A percentile compares a stretch with the other conserved stretches of the same genome.
phyloP scores from a whole-genome alignment of 2,113 vertebrate genomes.

The Bos indicus region DNA sequence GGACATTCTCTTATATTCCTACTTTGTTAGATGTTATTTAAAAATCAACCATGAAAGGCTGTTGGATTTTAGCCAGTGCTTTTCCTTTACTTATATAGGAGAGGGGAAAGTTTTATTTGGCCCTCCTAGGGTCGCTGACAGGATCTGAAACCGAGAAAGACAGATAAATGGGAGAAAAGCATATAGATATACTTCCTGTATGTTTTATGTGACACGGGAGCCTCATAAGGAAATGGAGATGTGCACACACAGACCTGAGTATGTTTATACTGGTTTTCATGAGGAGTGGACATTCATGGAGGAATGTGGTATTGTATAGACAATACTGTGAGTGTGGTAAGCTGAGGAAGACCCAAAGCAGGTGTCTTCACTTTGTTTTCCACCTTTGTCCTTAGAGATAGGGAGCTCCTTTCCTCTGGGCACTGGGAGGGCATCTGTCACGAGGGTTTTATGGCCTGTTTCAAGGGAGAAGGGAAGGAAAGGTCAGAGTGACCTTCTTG shows the following conservation, averaged over 20 bases:
- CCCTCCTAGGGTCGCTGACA: neutral
- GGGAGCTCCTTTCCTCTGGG: neutral
- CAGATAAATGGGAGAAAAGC: neutral
- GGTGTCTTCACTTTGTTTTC: neutral
- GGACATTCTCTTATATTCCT: neutral
- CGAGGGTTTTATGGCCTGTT: neutral
- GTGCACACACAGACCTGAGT: neutral
- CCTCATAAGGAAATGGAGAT: neutral
- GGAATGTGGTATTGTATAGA: neutral
- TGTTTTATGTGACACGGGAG: neutral
- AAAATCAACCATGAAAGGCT: neutral
- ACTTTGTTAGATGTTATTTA: neutral
- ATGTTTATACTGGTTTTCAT: neutral
- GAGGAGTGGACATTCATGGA: neutral
- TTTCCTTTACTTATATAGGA: neutral
- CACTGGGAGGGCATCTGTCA: neutral
- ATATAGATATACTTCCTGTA: neutral
- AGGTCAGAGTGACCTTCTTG: neutral
- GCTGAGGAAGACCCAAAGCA: neutral
- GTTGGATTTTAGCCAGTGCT: neutral
- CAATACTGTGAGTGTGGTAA: neutral
- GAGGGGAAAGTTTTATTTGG: neutral
- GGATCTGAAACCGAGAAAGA: neutral
- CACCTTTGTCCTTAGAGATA: neutral
- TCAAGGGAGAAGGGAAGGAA: neutral